A percentile compares a stretch with the other conserved stretches of the same genome.
These are phyloP conservation scores for Harpalus rufipes DNA, from an alignment of 2,888 invertebrate species.

Conservation along the genomic window DNA sequence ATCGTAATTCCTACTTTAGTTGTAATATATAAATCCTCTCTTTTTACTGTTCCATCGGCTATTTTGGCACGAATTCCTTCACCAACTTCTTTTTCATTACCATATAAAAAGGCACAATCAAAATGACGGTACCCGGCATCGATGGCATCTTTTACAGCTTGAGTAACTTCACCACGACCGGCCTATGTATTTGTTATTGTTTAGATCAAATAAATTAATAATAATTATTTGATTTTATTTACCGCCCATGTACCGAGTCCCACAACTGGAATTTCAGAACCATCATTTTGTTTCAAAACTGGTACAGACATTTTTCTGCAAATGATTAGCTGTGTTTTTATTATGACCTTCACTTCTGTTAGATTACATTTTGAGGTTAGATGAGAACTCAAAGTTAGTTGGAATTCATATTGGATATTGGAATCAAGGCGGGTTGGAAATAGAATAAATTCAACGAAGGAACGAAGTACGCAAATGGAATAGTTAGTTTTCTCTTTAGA, in stretches of 20 bases:
- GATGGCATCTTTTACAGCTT: constrained; percentile 79
- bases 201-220: constrained; percentile 37
- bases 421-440: too few species aligned
- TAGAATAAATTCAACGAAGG: too few species aligned
- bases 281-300: constrained; percentile 79
- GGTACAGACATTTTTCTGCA: constrained; percentile 71
- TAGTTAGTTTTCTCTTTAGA: too few species aligned
- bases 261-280: constrained; percentile 80
- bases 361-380: too few species aligned
- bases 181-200: constrained; percentile 67
- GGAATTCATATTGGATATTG: too few species aligned
- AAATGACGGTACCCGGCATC: constrained; percentile 83
- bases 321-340: too few species aligned
- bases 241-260: constrained; percentile 84
- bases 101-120: constrained; percentile 82
- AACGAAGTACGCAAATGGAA: too few species aligned
- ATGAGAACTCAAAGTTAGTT: too few species aligned
- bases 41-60: constrained; percentile 57
- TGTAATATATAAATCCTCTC: constrained; percentile 59
- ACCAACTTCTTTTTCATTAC: constrained; percentile 80
- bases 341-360: too few species aligned
- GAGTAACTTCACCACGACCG: constrained; percentile 73
- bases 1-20: constrained; percentile 25
- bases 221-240: constrained; percentile 69
- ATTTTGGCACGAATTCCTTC: constrained; percentile 69